Evolutionary conservation across 2,797 vertebrate genomes (phyloP).

Genomic region (Sebastes oblongus): DNA sequence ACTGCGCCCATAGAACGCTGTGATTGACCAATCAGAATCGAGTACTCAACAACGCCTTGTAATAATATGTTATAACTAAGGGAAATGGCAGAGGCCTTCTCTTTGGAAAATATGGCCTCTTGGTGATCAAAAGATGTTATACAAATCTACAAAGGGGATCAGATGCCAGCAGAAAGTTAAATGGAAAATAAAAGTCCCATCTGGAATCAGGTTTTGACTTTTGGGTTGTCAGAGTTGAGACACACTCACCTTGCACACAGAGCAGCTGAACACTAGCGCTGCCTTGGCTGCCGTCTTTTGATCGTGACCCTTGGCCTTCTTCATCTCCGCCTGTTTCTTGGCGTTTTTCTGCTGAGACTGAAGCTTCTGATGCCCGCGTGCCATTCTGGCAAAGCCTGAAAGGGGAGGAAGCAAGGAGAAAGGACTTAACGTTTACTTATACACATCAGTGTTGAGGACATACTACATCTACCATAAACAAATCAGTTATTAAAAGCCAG

Average conservation of each 20-base stretch:
- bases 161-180: not conserved
- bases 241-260: slow-evolving; percentile 73
- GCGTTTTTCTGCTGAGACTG: slow-evolving; percentile 96
- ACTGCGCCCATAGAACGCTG: too few species aligned
- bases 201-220: not conserved
- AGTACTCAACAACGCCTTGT: too few species aligned
- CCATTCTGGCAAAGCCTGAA: slow-evolving; percentile 79
- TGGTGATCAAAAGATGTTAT: not conserved
- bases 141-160: not conserved
- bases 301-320: slow-evolving; percentile 95
- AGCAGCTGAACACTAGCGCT: slow-evolving; percentile 91
- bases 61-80: not conserved
- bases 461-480: not conserved
- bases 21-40: too few species aligned
- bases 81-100: not conserved
- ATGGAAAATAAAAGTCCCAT: not conserved
- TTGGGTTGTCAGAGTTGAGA: not conserved
- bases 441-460: not conserved
- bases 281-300: slow-evolving; percentile 95
- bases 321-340: slow-evolving; percentile 94
- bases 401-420: not conserved
- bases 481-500: not conserved
- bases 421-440: not conserved
- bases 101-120: not conserved
- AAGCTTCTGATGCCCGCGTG: slow-evolving; percentile 95